These are phyloP conservation scores for Apoderus coryli DNA, from an alignment of 2,888 invertebrate species.

Conservation along the genomic window DNA sequence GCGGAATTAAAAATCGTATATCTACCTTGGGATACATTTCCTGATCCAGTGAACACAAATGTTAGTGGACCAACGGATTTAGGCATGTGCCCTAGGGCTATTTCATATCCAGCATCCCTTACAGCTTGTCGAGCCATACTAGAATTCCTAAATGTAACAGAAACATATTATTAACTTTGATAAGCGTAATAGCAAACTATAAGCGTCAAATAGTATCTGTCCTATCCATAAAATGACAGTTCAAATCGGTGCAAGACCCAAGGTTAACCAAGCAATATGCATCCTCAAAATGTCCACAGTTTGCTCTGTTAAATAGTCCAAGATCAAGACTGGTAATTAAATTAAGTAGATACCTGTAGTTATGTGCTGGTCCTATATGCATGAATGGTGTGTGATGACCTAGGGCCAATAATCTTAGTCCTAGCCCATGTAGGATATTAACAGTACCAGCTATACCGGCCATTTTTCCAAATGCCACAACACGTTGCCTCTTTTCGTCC, in stretches of 20 bases:
- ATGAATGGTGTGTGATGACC: constrained; percentile 99
- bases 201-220: constrained; percentile 2
- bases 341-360: too few species aligned
- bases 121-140: constrained; percentile 97
- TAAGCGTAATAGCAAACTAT: neutral
- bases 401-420: constrained; percentile 79
- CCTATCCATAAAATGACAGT: too few species aligned
- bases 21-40: constrained; percentile 79
- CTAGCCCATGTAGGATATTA: constrained; percentile 94
- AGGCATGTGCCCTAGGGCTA: constrained; percentile 88
- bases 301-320: too few species aligned
- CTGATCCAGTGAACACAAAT: constrained; percentile 95
- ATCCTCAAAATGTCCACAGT: too few species aligned
- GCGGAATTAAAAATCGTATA: too few species aligned
- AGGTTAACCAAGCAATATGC: too few species aligned
- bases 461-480: constrained; percentile 98
- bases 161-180: neutral
- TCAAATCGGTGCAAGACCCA: too few species aligned
- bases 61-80: constrained; percentile 94
- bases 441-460: constrained; percentile 98
- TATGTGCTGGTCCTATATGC: constrained; percentile 96
- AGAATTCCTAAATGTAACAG: too few species aligned
- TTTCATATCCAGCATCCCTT: constrained; percentile 97
- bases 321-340: too few species aligned
- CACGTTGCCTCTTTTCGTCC: constrained; percentile 68